Base-by-base conservation (phyloP, 2,797 vertebrate genomes). In the Neosalanx taihuensis region DNA sequence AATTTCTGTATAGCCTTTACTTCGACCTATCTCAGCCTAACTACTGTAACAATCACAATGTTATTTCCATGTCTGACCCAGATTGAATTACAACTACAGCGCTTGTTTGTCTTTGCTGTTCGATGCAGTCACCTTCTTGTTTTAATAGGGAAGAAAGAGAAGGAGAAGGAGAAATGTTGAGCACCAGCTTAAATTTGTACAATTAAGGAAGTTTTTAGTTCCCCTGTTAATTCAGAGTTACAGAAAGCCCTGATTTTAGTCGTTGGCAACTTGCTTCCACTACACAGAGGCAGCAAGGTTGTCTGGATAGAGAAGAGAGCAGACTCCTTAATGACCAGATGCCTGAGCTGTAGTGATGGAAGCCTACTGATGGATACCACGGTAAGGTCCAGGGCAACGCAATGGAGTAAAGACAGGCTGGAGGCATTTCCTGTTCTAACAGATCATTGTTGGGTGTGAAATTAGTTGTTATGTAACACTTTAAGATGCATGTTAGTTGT, bases 121-220 rank as follows among this genome's bases (percentile, higher is more conserved):
- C 6, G 51, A 73, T 79, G 87, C 86, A 83, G 84, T 84, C 83
- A 89, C 77, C 82, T 87, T 89, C 88, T 89, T 86, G 80, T 89
- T 90, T 89, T 88, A 88, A 87, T 87, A 88, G 86, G 88, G 87
- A 87, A 87, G 72, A 84, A 85, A 79, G 78, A 76, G 77, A 76
- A 90, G 87, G 87, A 78, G 72, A 69, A 76, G 69, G 57, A 91
- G 56, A 76, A 78, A 81, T 80, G 81, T 84, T 88, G 85, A 84
- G 79, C 80, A 85, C 85, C 82, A 89, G 88, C 86, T 88, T 91
- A 90, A 92, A 91, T 92, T 90, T 85, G 87, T 88, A 90, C 83
- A 91, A 89, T 92, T 91, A 92, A 91, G 89, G 92, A 93, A 93
- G 92, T 91, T 92, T 93, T 93, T 92, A 94, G 93, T 94, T 94